Evolutionary conservation across 2,113 vertebrate species (phyloP).

Genomic region (Cryptomyrus ogoouensis): DNA sequence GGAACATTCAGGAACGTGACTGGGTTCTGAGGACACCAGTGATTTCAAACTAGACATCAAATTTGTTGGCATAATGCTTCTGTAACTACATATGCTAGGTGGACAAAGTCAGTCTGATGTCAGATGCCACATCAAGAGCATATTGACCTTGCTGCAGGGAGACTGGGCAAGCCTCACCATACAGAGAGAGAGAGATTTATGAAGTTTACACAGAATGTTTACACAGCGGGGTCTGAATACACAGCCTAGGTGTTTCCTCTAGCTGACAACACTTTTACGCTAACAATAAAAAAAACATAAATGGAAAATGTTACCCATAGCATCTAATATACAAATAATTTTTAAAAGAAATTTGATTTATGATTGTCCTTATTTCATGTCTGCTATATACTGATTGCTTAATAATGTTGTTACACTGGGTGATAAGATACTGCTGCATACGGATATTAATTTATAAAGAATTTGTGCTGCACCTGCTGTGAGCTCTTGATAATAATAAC

Average conservation of each 20-base stretch:
- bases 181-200: conserved; percentile 28
- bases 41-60: neutral
- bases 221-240: conserved; percentile 12
- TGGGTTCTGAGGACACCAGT: neutral
- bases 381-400: neutral
- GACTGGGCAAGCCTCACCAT: neutral
- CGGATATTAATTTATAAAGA: neutral
- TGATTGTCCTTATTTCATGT: neutral
- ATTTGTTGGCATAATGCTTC: conserved; percentile 32
- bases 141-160: conserved; percentile 33
- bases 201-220: conserved; percentile 24
- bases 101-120: conserved; percentile 30
- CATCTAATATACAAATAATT: neutral
- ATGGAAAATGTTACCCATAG: neutral
- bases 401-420: neutral
- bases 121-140: conserved; percentile 44
- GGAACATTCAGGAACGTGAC: neutral
- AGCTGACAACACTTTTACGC: neutral
- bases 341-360: neutral
- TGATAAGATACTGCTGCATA: neutral
- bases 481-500: neutral
- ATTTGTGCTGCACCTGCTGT: neutral
- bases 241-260: conserved; percentile 8
- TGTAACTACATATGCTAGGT: conserved; percentile 54
- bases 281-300: neutral